A percentile compares a stretch with the other conserved stretches of the same genome.
Conservation (phyloP, 2,888 invertebrate species). For the Scrobipalpa atriplicella region DNA sequence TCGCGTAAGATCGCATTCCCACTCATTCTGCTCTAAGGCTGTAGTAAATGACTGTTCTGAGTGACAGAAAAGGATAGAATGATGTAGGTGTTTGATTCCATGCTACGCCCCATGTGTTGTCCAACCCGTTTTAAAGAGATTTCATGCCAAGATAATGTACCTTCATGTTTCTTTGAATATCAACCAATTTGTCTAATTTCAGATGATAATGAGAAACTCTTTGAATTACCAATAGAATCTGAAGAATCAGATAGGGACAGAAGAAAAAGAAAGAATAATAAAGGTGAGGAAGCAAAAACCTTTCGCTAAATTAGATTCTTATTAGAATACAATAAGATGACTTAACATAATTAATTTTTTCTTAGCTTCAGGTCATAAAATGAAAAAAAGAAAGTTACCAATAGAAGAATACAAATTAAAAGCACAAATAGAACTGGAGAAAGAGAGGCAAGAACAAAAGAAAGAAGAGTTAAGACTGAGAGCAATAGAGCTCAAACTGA, state of each 20-base stretch:
- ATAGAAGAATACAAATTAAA: conserved; percentile 48
- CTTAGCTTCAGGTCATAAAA: conserved; percentile 25
- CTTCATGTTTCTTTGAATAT: background rate
- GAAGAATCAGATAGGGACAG: conserved; percentile 40
- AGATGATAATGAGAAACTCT: conserved; percentile 35
- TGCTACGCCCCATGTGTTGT: no score
- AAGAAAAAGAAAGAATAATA: conserved; percentile 23
- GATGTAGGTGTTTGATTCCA: no score
- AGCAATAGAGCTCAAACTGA: conserved; percentile 54
- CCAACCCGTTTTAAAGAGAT: no score
- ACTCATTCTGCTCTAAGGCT: no score
- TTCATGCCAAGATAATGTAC: no score
- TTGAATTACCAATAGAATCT: conserved; percentile 33
- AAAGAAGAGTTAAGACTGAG: conserved; percentile 51
- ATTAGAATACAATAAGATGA: no score
- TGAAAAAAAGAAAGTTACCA: conserved; percentile 38
- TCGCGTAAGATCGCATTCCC: no score
- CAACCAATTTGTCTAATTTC: background rate
- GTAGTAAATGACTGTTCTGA: no score
- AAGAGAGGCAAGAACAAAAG: conserved; percentile 49
- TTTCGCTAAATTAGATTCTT: no score
- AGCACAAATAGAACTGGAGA: conserved; percentile 47
- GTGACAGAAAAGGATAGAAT: no score
- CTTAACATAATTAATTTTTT: no score
- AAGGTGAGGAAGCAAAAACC: conserved; percentile 8